phyloP scores from a whole-genome alignment of 2,888 invertebrate species.

The Cryptophagus acutangulus region DNA sequence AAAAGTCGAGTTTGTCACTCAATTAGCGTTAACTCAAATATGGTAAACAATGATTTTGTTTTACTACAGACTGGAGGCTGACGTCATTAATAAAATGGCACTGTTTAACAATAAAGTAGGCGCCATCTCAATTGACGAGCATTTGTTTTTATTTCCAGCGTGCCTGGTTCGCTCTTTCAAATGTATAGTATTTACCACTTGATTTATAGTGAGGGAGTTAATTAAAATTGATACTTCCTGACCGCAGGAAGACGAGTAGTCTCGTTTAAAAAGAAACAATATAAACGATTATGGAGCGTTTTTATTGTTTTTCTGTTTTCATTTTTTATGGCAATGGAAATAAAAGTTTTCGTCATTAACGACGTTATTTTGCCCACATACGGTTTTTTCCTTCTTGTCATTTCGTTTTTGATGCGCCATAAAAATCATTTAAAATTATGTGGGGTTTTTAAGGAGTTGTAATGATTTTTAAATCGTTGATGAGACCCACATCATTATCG shows the following conservation, averaged over 20 bases:
- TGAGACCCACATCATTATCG: constrained; percentile 25
- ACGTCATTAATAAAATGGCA: constrained; percentile 38
- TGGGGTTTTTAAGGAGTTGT: constrained; percentile 8
- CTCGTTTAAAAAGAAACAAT: constrained; percentile 1
- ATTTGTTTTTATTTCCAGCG: constrained; percentile 45
- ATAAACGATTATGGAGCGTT: constrained; percentile 1
- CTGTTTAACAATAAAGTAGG: constrained; percentile 42
- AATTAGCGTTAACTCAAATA: too few relatives aligned
- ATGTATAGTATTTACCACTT: constrained; percentile 42
- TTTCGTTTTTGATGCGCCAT: not conserved
- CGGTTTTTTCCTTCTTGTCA: not conserved
- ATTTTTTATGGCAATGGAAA: not conserved
- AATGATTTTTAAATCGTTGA: constrained; percentile 30
- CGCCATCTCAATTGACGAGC: constrained; percentile 47
- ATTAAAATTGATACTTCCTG: constrained; percentile 49
- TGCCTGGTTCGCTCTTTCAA: constrained; percentile 42
- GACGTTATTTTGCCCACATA: not conserved
- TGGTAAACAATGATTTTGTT: constrained; percentile 21
- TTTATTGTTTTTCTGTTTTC: not conserved
- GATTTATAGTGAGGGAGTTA: constrained; percentile 46
- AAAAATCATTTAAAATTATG: constrained; percentile 8
- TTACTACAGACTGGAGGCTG: constrained; percentile 33
- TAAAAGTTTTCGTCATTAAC: too few relatives aligned
- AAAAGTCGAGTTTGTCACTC: too few relatives aligned
- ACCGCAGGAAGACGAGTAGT: constrained; percentile 27